Conservation (phyloP, 2,797 vertebrate species). For the Halcyon leucocephala region DNA sequence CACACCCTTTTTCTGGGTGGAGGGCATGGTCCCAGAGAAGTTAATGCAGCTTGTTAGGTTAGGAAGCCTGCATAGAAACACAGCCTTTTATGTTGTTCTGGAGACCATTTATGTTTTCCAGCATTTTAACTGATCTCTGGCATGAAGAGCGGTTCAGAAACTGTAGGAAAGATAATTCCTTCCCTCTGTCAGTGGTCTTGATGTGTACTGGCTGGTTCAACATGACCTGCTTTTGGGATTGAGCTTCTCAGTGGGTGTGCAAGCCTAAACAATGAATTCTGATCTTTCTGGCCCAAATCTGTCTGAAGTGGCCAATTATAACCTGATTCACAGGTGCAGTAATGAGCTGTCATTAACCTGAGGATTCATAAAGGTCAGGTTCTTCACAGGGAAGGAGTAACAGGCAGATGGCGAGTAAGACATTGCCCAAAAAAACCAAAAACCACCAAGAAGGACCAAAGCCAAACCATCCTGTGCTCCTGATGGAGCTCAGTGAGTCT, state of each 20-base stretch:
- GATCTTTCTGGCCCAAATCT: slow-evolving; percentile 23
- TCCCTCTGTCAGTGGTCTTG: background rate
- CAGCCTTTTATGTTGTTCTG: background rate
- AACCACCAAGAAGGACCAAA: background rate
- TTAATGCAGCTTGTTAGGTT: background rate
- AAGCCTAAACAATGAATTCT: slow-evolving; percentile 30
- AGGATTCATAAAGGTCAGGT: slow-evolving; percentile 43
- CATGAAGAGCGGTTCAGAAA: background rate
- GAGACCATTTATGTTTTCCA: background rate
- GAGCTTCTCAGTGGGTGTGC: background rate
- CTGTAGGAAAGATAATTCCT: background rate
- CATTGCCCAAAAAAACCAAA: background rate
- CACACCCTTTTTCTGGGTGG: background rate
- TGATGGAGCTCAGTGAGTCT: background rate
- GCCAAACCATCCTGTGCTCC: background rate
- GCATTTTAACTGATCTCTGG: background rate
- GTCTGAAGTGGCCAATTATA: slow-evolving; percentile 55
- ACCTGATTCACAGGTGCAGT: slow-evolving; percentile 41
- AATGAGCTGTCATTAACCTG: slow-evolving; percentile 65
- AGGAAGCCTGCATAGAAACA: background rate
- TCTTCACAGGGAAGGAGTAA: slow-evolving; percentile 30
- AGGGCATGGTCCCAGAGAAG: background rate
- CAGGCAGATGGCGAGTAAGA: slow-evolving; percentile 47
- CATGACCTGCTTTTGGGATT: slow-evolving; percentile 13
- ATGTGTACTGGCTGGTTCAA: background rate